phyloP scores from a whole-genome alignment of 2,888 invertebrate genomes.

The Iphiclides podalirius region DNA sequence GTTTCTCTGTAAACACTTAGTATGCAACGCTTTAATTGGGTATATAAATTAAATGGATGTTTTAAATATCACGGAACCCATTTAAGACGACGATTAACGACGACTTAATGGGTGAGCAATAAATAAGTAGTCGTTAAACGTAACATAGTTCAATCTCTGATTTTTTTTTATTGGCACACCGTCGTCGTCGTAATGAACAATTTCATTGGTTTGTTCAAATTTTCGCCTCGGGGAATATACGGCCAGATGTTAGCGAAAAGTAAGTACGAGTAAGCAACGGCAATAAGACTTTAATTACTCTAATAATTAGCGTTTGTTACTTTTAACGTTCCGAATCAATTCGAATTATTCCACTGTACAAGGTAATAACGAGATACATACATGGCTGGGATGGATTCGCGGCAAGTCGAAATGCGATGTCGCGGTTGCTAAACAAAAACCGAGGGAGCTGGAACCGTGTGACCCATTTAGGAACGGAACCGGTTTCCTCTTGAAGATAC shows the following conservation, averaged over 20 bases:
- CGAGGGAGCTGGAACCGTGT: slow-evolving; percentile 73
- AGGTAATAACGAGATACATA: slow-evolving; percentile 7
- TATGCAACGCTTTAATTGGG: slow-evolving; percentile 25
- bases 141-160: slow-evolving; percentile 20
- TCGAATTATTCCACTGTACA: background rate
- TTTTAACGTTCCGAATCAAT: background rate
- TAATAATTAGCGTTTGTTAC: background rate
- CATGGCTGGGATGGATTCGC: slow-evolving; percentile 7
- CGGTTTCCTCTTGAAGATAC: slow-evolving; percentile 75
- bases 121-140: slow-evolving; percentile 23
- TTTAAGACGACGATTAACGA: slow-evolving; percentile 24
- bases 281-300: background rate
- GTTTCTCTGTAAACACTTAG: slow-evolving; percentile 47
- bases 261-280: background rate
- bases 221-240: slow-evolving; percentile 1
- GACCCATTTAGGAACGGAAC: slow-evolving; percentile 77
- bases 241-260: slow-evolving; percentile 2
- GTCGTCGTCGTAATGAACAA: background rate
- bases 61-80: slow-evolving; percentile 24
- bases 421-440: slow-evolving; percentile 62
- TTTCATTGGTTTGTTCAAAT: slow-evolving; percentile 9
- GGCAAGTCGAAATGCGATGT: slow-evolving; percentile 28
- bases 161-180: slow-evolving; percentile 11
- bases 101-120: slow-evolving; percentile 23
- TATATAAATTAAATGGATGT: slow-evolving; percentile 24